phyloP scores from a whole-genome alignment of 1,140 invertebrate species.

The Kradibia gibbosae region DNA sequence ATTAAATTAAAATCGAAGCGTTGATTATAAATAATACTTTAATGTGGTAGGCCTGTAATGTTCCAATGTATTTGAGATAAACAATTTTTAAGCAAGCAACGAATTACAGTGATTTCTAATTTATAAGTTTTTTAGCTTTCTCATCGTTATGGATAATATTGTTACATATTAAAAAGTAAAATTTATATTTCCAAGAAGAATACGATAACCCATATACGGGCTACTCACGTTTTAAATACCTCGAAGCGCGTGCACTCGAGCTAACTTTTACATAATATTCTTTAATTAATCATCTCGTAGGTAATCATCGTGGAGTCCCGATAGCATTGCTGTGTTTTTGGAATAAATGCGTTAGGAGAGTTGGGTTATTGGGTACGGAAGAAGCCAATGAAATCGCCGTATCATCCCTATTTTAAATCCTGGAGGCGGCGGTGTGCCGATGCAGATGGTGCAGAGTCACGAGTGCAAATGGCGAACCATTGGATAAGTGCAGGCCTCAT shows the following conservation, averaged over 20 bases:
- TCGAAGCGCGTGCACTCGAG: neutral
- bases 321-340: neutral
- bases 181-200: neutral
- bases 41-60: neutral
- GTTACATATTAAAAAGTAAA: neutral
- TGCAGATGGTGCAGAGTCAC: too few species aligned
- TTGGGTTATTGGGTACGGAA: too few species aligned
- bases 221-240: neutral
- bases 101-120: neutral
- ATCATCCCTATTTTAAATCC: too few species aligned
- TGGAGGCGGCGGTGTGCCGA: too few species aligned
- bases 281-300: neutral
- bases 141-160: neutral
- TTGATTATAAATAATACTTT: too few species aligned
- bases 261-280: neutral
- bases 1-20: too few species aligned
- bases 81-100: neutral
- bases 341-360: neutral
- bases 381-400: too few species aligned
- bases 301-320: neutral
- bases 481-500: too few species aligned
- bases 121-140: neutral
- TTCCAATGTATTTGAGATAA: neutral
- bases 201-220: neutral
- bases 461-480: too few species aligned